These are phyloP conservation scores for Oophaga pumilio DNA, from an alignment of 2,113 vertebrate genomes.

Conservation along the genomic window DNA sequence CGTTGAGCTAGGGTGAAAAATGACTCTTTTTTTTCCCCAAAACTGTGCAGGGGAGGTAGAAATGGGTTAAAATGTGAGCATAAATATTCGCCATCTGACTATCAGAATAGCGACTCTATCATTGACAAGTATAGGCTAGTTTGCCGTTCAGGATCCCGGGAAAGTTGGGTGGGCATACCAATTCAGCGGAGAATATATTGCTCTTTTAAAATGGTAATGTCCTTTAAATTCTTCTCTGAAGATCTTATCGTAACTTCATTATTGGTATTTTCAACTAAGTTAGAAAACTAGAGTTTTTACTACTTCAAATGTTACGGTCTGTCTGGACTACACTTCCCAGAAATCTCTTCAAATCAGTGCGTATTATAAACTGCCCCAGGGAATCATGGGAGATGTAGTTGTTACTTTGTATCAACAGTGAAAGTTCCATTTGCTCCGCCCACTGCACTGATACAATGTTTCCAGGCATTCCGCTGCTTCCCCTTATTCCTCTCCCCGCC, in stretches of 20 bases:
- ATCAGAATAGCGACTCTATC: no score
- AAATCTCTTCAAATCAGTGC: not conserved
- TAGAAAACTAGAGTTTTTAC: no score
- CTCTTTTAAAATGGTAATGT: no score
- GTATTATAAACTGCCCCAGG: not conserved
- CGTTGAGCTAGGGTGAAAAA: no score
- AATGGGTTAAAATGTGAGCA: no score
- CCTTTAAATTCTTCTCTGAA: no score
- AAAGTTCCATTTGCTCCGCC: not conserved
- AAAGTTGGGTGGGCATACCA: not conserved
- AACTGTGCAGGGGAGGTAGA: no score
- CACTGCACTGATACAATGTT: not conserved
- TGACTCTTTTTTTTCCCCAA: no score
- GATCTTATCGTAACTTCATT: no score
- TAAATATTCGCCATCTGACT: no score
- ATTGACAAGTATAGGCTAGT: not conserved
- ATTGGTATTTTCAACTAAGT: no score
- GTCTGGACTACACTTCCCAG: not conserved
- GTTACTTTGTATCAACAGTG: not conserved
- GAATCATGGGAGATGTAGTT: constrained; percentile 19
- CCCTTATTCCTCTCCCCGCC: not conserved
- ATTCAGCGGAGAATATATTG: no score
- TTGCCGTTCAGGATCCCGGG: not conserved
- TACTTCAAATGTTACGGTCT: not conserved
- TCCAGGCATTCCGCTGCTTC: not conserved